Base-by-base conservation (phyloP, 1,140 invertebrate species). In the Capitella teleta region DNA sequence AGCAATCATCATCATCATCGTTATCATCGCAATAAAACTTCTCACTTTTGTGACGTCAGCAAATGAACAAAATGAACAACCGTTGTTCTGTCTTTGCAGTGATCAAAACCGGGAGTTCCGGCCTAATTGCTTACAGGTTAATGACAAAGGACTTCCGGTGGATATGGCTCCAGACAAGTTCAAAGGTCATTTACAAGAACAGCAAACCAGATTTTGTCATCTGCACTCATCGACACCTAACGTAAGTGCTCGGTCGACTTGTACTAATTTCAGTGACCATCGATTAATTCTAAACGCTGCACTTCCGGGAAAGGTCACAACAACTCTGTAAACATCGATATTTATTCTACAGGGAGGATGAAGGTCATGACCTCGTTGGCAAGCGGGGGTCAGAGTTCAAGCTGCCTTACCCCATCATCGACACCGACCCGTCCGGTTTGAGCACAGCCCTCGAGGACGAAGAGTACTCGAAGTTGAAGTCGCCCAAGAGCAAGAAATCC, bases 371-470 rank as follows among this genome's bases (percentile, higher is more conserved):
- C 75, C 73, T 97, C 28, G 78, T 95, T 6, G 89, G 90, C 5
- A 97, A 97, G 71, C 80, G 94, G 48, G 97, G 92, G 1, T 96
- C 95, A 86, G 93, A 97, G 69, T 97, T 97, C 66, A 98, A 98
- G 79, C 89, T 96, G 18, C 95, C 91, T 61, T 97, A 97, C 68
- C 76, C 86, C 61, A 70, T 90, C n/a, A 78, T 86, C 1, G 77
- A 73, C 53, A 59, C 66, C 6, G 68, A 72, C 53, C 62, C 62
- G 52, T 69, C 56, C 23, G 47, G 55, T 69, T 45, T 70, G 74
- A 2, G 67, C 67, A 43, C 76, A 78, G 59, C 75, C 78, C 30
- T 37, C 10, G 44, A 53, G 23, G 30, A 36, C 2, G 46, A 53
- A 8, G 46, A 53, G 21, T 14, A n/a, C 6, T 12, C 10, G 14